phyloP scores from a whole-genome alignment of 1,140 invertebrate genomes.

The Trachymyrmex septentrionalis region DNA sequence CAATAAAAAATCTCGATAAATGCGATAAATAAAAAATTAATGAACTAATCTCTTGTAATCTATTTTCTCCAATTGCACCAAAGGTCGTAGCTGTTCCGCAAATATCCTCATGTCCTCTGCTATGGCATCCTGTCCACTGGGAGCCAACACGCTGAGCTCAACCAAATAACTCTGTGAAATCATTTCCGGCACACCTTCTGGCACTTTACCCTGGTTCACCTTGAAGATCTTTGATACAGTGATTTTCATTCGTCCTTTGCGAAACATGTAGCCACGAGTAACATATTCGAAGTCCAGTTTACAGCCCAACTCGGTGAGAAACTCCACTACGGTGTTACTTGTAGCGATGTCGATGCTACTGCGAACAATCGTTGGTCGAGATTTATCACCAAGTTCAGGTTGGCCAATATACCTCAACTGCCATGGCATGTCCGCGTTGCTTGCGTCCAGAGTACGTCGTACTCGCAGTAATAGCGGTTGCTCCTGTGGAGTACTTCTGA shows the following conservation, averaged over 20 bases:
- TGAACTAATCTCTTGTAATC: conserved; percentile 93
- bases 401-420: conserved; percentile 96
- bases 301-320: conserved; percentile 96
- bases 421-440: conserved; percentile 92
- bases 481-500: conserved; percentile 86
- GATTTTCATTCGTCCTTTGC: conserved; percentile 98
- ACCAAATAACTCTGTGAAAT: conserved; percentile 97
- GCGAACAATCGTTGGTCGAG: conserved; percentile 94
- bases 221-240: conserved; percentile 98
- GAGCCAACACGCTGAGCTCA: conserved; percentile 97
- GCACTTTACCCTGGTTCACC: conserved; percentile 91
- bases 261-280: conserved; percentile 97
- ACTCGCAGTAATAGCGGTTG: conserved; percentile 91
- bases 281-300: conserved; percentile 97
- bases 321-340: conserved; percentile 95
- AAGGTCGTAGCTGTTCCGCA: conserved; percentile 97
- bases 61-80: conserved; percentile 96
- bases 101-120: conserved; percentile 98
- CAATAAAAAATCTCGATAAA: neutral
- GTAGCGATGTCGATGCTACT: conserved; percentile 97
- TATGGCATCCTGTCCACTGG: conserved; percentile 96
- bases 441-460: conserved; percentile 90
- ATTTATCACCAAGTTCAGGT: conserved; percentile 95
- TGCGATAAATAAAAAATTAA: no score
- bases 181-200: conserved; percentile 91